Conservation (phyloP, 2,888 invertebrate genomes). For the Corbicula japonica region DNA sequence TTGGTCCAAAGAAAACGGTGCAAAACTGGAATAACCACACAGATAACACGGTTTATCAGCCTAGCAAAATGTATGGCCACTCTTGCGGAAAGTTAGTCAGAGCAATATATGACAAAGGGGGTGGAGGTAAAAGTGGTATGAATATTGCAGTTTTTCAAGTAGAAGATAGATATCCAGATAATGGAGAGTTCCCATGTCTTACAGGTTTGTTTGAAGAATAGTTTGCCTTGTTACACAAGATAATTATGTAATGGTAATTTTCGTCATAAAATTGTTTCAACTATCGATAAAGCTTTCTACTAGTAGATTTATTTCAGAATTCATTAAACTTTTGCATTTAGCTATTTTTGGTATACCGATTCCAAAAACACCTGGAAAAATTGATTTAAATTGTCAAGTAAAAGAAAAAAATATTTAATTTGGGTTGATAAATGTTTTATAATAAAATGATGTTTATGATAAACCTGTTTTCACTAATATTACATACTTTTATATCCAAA, state of each 20-base stretch:
- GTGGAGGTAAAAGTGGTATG: not conserved
- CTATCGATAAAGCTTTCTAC: not conserved
- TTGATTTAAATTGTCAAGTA: no score
- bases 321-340: not conserved
- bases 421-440: no score
- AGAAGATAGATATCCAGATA: not conserved
- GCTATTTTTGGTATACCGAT: not conserved
- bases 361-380: no score
- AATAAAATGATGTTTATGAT: no score
- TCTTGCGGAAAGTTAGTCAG: not conserved
- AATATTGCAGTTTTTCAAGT: not conserved
- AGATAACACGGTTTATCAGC: not conserved
- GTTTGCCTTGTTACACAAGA: not conserved
- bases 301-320: not conserved
- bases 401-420: no score
- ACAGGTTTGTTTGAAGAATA: not conserved
- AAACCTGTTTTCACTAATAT: no score
- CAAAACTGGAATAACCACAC: not conserved
- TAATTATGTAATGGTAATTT: not conserved
- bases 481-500: no score
- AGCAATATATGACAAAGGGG: not conserved
- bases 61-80: not conserved
- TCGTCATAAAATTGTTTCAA: not conserved
- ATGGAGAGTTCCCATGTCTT: not conserved
- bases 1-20: not conserved